These are phyloP conservation scores for Oedothorax gibbosus DNA, from an alignment of 1,140 invertebrate species.

Conservation along the genomic window DNA sequence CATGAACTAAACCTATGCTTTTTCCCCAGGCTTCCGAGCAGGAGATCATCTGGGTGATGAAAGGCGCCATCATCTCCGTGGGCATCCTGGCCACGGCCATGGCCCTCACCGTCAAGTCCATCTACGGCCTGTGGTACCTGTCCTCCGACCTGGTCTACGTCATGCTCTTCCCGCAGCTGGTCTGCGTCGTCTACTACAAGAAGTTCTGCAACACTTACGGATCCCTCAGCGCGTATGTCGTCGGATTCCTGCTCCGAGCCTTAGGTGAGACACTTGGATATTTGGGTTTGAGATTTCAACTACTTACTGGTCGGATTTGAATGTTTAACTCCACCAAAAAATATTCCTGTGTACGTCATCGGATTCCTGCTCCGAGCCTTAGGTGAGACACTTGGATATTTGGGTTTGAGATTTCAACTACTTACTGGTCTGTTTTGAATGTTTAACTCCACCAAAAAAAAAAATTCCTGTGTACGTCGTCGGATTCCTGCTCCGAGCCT, in stretches of 20 bases:
- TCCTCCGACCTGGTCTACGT: conserved; percentile 98
- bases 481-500: too few species aligned
- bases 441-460: too few species aligned
- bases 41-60: conserved; percentile 99
- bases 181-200: conserved; percentile 97
- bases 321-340: too few species aligned
- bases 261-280: conserved; percentile 68
- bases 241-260: conserved; percentile 88
- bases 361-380: too few species aligned
- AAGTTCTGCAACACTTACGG: conserved; percentile 96
- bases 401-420: too few species aligned
- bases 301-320: too few species aligned
- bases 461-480: too few species aligned
- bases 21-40: conserved; percentile 84
- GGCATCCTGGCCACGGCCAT: conserved; percentile 92
- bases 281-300: too few species aligned
- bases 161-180: conserved; percentile 96
- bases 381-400: too few species aligned
- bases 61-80: conserved; percentile 91
- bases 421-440: too few species aligned
- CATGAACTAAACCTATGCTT: not conserved
- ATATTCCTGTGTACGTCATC: too few species aligned
- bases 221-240: conserved; percentile 88
- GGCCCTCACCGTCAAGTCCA: conserved; percentile 95
- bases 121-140: conserved; percentile 97